These are phyloP conservation scores for Drosophila prolongata DNA, from an alignment of 2,888 invertebrate species.

Conservation along the genomic window DNA sequence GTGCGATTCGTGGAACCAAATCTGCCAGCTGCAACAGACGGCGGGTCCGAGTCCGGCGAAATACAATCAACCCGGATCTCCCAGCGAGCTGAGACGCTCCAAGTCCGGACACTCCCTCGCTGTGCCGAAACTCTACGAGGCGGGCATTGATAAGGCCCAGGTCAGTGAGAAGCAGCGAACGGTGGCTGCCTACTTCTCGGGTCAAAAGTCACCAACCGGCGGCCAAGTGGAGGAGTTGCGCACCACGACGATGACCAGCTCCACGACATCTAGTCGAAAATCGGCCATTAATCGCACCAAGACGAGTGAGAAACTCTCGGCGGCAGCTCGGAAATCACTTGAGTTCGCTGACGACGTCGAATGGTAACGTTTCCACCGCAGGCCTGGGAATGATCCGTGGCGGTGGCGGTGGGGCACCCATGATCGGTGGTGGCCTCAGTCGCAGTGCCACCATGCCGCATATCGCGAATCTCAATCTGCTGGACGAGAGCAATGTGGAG, in stretches of 20 bases:
- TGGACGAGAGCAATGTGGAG: conserved; percentile 93
- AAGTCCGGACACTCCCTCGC: conserved; percentile 91
- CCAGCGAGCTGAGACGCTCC: conserved; percentile 85
- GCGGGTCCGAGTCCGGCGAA: conserved; percentile 1
- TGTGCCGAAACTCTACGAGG: conserved; percentile 92
- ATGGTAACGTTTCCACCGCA: conserved; percentile 67
- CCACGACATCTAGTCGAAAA: conserved; percentile 59
- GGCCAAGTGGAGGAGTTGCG: conserved; percentile 52
- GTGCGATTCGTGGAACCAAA: conserved; percentile 93
- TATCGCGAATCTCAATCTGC: conserved; percentile 87
- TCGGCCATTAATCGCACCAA: conserved; percentile 84
- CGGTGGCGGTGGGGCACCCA: conserved; percentile 14
- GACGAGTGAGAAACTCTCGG: conserved; percentile 85
- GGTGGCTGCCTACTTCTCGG: conserved; percentile 90
- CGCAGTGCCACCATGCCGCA: conserved; percentile 92
- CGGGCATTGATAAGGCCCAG: conserved; percentile 89
- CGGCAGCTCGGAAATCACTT: conserved; percentile 83
- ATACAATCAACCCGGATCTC: conserved; percentile 36
- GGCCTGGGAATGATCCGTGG: conserved; percentile 39
- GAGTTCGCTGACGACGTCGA: conserved; percentile 60
- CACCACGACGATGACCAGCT: conserved; percentile 39
- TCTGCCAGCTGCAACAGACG: conserved; percentile 84
- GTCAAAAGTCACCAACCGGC: conserved; percentile 84
- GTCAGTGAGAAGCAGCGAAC: conserved; percentile 89
- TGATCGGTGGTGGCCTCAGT: conserved; percentile 86